phyloP scores from a whole-genome alignment of 2,797 vertebrate species.

The Lateolabrax maculatus region DNA sequence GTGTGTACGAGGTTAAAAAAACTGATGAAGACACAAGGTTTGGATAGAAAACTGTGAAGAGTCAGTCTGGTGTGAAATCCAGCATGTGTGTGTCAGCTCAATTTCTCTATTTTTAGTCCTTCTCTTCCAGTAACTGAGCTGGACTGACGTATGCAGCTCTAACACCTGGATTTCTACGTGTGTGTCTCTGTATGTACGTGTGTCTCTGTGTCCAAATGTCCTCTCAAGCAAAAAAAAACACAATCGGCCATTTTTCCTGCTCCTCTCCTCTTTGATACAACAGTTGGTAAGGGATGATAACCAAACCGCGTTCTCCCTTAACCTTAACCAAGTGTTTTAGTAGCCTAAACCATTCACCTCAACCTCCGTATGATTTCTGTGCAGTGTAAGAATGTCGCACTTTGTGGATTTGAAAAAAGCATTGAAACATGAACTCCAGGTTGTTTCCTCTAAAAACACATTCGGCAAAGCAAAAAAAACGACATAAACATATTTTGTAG shows the following conservation, averaged over 20 bases:
- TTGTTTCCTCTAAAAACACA: no score
- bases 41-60: slow-evolving; percentile 31
- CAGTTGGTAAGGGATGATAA: neutral
- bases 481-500: neutral
- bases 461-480: no score
- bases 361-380: neutral
- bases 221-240: neutral
- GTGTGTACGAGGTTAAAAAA: neutral
- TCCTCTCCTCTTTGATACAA: neutral
- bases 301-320: neutral
- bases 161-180: slow-evolving; percentile 42
- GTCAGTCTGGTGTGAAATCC: slow-evolving; percentile 80
- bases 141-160: slow-evolving; percentile 4
- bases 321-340: neutral
- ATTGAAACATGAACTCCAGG: neutral
- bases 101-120: slow-evolving; percentile 61
- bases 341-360: neutral
- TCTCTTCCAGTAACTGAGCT: slow-evolving; percentile 59
- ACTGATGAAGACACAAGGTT: neutral
- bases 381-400: neutral
- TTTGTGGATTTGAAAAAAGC: neutral
- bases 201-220: neutral
- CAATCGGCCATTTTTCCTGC: neutral
- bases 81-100: slow-evolving; percentile 72
- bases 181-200: neutral